Evolutionary conservation across 2,113 vertebrate genomes (phyloP).

Genomic region (Tautogolabrus adspersus): DNA sequence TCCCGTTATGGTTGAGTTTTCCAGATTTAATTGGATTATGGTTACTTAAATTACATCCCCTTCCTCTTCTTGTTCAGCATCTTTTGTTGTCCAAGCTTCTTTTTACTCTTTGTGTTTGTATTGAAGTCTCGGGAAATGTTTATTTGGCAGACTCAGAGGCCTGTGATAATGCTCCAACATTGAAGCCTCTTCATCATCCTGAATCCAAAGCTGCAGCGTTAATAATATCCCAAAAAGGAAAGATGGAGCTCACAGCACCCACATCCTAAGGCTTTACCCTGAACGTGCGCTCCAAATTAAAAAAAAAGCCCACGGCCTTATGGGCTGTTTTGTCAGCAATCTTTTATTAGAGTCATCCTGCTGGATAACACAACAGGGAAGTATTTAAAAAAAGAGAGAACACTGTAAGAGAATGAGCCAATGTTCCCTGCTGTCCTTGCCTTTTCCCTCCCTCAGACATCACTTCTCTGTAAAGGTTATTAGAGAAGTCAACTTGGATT

Average conservation of each 20-base stretch:
- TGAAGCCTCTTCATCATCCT: constrained; percentile 47
- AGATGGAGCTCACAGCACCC: constrained; percentile 51
- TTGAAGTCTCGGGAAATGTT: constrained; percentile 48
- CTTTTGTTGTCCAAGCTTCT: constrained; percentile 39
- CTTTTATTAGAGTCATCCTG: constrained; percentile 75
- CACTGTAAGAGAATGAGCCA: constrained; percentile 13
- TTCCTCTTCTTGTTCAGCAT: background rate
- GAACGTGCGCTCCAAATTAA: constrained; percentile 71
- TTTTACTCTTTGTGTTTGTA: constrained; percentile 27
- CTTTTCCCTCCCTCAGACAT: constrained; percentile 44
- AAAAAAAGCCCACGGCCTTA: constrained; percentile 72
- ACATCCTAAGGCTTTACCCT: constrained; percentile 72
- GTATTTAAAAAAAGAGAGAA: constrained; percentile 21
- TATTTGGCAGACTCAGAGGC: constrained; percentile 50
- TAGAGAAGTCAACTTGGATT: constrained; percentile 63
- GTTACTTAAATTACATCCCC: constrained; percentile 55
- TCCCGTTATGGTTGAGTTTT: constrained; percentile 21
- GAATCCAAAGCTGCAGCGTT: constrained; percentile 54
- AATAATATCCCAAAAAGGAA: constrained; percentile 64
- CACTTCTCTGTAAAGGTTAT: constrained; percentile 73
- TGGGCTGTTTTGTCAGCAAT: constrained; percentile 76
- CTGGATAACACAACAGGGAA: constrained; percentile 62
- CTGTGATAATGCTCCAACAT: constrained; percentile 34
- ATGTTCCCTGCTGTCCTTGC: constrained; percentile 40
- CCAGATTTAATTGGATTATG: constrained; percentile 54